Percentiles rank a stretch among this genome's conserved stretches.
These are phyloP conservation scores for Pangasius mekongensis DNA, from an alignment of 2,797 vertebrate species.

Conservation along the genomic window DNA sequence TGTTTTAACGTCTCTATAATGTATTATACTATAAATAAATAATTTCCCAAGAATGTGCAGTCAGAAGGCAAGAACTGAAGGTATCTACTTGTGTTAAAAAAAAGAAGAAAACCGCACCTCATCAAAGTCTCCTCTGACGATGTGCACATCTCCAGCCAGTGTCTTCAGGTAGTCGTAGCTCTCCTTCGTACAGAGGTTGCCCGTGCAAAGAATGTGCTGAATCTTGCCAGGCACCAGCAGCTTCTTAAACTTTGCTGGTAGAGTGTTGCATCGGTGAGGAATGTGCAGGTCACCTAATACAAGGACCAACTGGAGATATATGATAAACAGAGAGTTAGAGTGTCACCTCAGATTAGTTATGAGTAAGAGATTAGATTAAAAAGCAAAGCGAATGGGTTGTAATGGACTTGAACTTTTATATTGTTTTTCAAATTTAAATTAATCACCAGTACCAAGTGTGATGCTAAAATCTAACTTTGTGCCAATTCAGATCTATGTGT, in stretches of 20 bases:
- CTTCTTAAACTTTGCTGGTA: slow-evolving; percentile 98
- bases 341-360: neutral
- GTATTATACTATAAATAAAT: neutral
- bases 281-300: slow-evolving; percentile 98
- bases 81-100: neutral
- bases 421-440: neutral
- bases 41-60: too few relatives aligned
- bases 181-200: slow-evolving; percentile 99
- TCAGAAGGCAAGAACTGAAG: neutral
- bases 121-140: slow-evolving; percentile 97
- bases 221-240: slow-evolving; percentile 98
- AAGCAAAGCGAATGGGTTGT: neutral
- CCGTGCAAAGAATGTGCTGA: slow-evolving; percentile 98
- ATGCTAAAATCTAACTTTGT: neutral
- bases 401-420: neutral
- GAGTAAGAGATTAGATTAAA: neutral
- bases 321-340: neutral
- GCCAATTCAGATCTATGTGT: neutral
- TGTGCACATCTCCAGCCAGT: slow-evolving; percentile 95
- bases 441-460: neutral
- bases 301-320: slow-evolving; percentile 88
- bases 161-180: slow-evolving; percentile 99
- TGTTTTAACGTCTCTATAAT: neutral
- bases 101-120: slow-evolving; percentile 75
- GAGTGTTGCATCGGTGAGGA: slow-evolving; percentile 96